Evolutionary conservation across 2,113 vertebrate species (phyloP).

Genomic region (Odontesthes bonariensis): DNA sequence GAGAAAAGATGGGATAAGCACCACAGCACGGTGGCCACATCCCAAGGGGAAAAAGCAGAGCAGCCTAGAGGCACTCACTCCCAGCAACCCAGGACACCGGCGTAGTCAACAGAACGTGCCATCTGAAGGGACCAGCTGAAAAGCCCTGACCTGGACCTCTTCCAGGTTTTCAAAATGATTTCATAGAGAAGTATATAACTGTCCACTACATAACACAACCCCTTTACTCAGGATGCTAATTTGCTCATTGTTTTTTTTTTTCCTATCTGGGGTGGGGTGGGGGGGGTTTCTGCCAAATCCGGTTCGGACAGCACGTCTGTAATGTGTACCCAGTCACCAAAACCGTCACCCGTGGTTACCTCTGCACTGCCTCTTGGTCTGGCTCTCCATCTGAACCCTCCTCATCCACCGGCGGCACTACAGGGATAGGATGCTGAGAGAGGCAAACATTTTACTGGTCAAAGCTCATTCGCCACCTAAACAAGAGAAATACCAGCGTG

Average conservation of each 20-base stretch:
- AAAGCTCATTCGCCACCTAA: background rate
- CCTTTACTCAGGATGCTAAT: background rate
- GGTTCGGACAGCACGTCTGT: constrained; percentile 66
- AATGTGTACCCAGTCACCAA: constrained; percentile 36
- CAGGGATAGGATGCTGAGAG: constrained; percentile 89
- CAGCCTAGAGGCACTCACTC: constrained; percentile 78
- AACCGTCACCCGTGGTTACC: constrained; percentile 82
- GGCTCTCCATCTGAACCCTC: constrained; percentile 97
- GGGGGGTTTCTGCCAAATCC: constrained; percentile 44
- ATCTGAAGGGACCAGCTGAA: constrained; percentile 56
- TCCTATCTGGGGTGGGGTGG: too few species aligned
- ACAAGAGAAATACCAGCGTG: background rate
- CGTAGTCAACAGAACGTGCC: constrained; percentile 55
- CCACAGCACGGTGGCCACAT: constrained; percentile 70
- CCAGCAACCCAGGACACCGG: constrained; percentile 82
- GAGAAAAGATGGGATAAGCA: constrained; percentile 65
- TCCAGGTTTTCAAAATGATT: background rate
- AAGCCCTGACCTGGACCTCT: constrained; percentile 41
- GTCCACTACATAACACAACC: too few species aligned
- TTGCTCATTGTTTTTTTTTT: background rate
- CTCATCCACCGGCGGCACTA: constrained; percentile 97
- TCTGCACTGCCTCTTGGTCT: constrained; percentile 97
- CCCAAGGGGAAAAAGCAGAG: constrained; percentile 76
- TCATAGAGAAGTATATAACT: too few species aligned
- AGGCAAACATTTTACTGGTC: constrained; percentile 54